Base-by-base conservation (phyloP, 2,888 invertebrate species). In the Autographa pulchrina region DNA sequence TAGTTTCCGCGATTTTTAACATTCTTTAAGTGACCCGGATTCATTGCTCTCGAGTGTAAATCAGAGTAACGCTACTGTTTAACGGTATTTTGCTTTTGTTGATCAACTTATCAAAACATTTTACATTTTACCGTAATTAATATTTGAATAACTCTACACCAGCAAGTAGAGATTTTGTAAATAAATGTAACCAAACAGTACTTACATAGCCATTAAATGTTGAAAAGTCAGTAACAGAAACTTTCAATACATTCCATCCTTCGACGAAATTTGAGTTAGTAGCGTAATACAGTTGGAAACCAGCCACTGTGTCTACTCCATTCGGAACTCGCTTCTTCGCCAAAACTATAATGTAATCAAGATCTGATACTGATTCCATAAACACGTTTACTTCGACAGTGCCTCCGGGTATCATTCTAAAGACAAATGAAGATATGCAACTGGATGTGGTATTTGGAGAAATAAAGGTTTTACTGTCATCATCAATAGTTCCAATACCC, bases 381-480 rank as follows among this genome's bases (percentile, higher is more conserved):
- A 75, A 89, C 13, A 86, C 74, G 38, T 88, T 89, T 0, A 89
- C 87, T 83, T 90, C 87, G 14, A 91, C 63, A 8, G 75, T 71
- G 11, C 90, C 91, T 59, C 77, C 74, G 13, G 86, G 85, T 13
- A 82, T 78, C 85, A 90, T 87, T 18, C 76, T 72, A 62, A 91
- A 90, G 1, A 73, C 67, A 48, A 88, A 87, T 0, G 91, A 90
- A 11, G 89, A 83, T 18, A 88, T 82, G 70, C 91, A 91, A 58
- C 90, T 90, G 20, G 85, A 74, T 14, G 62, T 56, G 31, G 80
- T 69, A 54, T 81, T 82, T 4, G 90, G 91, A n/a, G 85, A 54
- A 66, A 90, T 86, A 58, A 87, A 91, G 13, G 77, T 80, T 4
- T 63, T 74, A 60, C 90, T 89, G 0, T 75, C 65, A 11, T 76